Evolutionary conservation across 2,888 invertebrate species (phyloP).

Genomic region (Dichetophora obliterata): DNA sequence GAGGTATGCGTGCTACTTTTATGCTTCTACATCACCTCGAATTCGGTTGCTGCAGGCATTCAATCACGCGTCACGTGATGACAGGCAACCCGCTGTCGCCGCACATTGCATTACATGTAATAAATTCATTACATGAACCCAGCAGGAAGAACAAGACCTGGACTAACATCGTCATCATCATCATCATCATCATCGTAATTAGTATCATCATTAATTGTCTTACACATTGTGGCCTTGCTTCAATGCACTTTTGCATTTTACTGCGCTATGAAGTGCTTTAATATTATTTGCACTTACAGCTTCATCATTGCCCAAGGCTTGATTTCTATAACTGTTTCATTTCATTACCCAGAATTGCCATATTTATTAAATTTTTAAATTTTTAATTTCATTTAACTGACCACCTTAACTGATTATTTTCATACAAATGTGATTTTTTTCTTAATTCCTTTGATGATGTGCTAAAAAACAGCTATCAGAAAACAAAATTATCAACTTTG

Average conservation of each 20-base stretch:
- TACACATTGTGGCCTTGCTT: neutral
- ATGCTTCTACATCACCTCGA: neutral
- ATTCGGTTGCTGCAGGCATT: constrained; percentile 8
- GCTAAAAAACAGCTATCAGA: too few relatives aligned
- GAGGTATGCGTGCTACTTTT: neutral
- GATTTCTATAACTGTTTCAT: too few relatives aligned
- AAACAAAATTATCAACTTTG: too few relatives aligned
- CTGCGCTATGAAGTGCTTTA: neutral
- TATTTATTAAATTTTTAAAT: neutral
- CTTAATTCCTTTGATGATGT: too few relatives aligned
- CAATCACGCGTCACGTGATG: constrained; percentile 12
- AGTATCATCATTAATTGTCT: neutral
- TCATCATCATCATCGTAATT: too few relatives aligned
- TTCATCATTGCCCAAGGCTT: too few relatives aligned
- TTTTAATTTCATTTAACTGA: neutral
- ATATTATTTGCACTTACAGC: too few relatives aligned
- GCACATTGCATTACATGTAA: constrained; percentile 8
- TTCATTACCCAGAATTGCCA: too few relatives aligned
- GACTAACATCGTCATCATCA: neutral
- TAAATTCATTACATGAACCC: constrained; percentile 6
- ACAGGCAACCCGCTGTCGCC: neutral
- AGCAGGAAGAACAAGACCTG: neutral
- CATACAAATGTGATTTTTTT: neutral
- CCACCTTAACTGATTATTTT: neutral
- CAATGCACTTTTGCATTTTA: neutral